phyloP scores from a whole-genome alignment of 2,797 vertebrate species.

The Cyprinodon diabolis region DNA sequence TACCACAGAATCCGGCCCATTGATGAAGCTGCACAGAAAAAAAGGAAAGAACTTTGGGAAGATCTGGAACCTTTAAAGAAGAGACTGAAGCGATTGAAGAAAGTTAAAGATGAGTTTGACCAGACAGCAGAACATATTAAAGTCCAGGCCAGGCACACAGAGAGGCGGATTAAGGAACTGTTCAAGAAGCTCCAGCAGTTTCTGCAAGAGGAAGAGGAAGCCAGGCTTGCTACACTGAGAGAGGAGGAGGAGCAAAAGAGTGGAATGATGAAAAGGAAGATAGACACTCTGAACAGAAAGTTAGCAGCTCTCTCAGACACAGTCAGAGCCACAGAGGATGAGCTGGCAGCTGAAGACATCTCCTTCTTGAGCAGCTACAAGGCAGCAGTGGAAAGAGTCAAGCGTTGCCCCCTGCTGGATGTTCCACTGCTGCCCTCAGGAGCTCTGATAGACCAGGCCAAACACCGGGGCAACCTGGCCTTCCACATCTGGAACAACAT shows the following conservation, averaged over 20 bases:
- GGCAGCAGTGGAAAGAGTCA: background rate
- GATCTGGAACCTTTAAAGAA: background rate
- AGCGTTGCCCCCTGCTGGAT: background rate
- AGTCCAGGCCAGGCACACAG: constrained; percentile 1
- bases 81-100: background rate
- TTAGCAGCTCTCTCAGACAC: background rate
- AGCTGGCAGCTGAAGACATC: constrained; percentile 3
- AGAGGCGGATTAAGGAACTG: background rate
- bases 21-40: background rate
- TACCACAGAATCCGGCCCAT: background rate
- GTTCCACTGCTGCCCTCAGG: background rate
- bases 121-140: constrained; percentile 6
- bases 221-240: constrained; percentile 7
- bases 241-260: constrained; percentile 14
- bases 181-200: background rate
- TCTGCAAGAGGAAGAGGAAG: constrained; percentile 5
- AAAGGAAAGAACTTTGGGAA: background rate
- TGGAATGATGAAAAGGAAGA: constrained; percentile 1
- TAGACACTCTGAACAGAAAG: background rate
- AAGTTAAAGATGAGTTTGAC: constrained; percentile 2
- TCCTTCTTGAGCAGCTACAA: background rate
- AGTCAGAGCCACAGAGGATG: background rate
- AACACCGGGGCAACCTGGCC: constrained; percentile 3
- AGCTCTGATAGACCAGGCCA: constrained; percentile 6
- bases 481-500: constrained; percentile 2